Conservation (phyloP, 1,140 invertebrate genomes). For the Heliconius congener region DNA sequence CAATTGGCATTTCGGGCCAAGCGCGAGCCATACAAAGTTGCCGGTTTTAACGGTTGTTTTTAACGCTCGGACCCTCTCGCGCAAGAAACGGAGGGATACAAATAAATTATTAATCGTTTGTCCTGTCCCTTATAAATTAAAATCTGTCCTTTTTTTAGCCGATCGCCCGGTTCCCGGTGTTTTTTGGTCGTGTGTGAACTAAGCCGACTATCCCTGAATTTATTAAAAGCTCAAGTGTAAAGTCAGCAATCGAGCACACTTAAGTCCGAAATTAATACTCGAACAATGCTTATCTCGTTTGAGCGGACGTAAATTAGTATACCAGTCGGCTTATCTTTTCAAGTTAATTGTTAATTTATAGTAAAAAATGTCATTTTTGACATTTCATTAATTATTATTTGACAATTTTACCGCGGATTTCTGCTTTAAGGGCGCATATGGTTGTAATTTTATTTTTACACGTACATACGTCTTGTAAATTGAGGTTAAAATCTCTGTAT, state of each 20-base stretch:
- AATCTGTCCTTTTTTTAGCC: conserved; percentile 74
- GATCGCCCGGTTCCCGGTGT: conserved; percentile 55
- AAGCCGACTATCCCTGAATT: conserved; percentile 73
- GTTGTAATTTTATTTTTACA: too few relatives aligned
- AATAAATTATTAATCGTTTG: conserved; percentile 82
- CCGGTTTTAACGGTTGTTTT: conserved; percentile 80
- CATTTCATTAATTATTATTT: background rate
- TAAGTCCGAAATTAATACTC: conserved; percentile 77
- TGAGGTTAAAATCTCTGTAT: too few relatives aligned
- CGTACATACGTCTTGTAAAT: too few relatives aligned
- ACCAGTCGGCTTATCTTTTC: conserved; percentile 9
- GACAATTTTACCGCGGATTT: too few relatives aligned
- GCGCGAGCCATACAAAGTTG: conserved; percentile 78
- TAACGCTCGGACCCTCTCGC: conserved; percentile 72
- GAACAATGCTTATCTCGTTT: conserved; percentile 14
- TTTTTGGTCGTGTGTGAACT: conserved; percentile 71
- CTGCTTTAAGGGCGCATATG: too few relatives aligned
- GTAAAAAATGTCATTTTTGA: background rate
- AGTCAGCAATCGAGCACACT: conserved; percentile 72
- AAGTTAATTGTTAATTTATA: conserved; percentile 11
- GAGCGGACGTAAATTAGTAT: conserved; percentile 17
- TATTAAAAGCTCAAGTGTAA: conserved; percentile 78
- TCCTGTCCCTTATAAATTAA: conserved; percentile 82
- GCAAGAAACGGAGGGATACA: conserved; percentile 74
- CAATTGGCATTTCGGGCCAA: conserved; percentile 80